Percentiles rank a stretch among this genome's conserved stretches.
Evolutionary conservation across 2,888 invertebrate species (phyloP).

Genomic region (Bruchidius siliquastri): DNA sequence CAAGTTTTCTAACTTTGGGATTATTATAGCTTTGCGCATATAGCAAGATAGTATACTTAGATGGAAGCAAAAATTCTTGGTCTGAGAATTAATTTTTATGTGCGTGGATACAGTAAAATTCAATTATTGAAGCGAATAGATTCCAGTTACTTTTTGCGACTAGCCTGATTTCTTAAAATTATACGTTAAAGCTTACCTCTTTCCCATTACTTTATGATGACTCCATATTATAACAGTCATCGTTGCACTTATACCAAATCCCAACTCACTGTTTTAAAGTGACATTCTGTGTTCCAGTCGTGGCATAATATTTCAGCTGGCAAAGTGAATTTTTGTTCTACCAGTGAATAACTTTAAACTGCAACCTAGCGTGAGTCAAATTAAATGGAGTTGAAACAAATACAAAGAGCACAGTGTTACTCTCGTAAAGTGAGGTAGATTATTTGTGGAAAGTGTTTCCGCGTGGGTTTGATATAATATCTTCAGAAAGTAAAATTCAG

Average conservation of each 20-base stretch:
- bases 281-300: background rate
- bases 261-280: background rate
- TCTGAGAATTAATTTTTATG: too few species aligned
- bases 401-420: background rate
- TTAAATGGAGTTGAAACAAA: background rate
- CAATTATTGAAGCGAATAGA: too few species aligned
- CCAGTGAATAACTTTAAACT: background rate
- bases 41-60: too few species aligned
- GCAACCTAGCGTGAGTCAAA: background rate
- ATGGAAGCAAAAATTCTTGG: too few species aligned
- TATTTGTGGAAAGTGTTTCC: background rate
- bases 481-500: background rate
- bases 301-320: background rate
- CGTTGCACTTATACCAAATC: background rate
- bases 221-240: too few species aligned
- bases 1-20: too few species aligned
- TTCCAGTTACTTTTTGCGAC: too few species aligned
- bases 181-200: too few species aligned
- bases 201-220: too few species aligned
- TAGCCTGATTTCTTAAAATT: too few species aligned
- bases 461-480: background rate
- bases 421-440: background rate
- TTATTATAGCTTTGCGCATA: too few species aligned
- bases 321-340: background rate
- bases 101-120: too few species aligned